Percentiles rank a stretch among this genome's conserved stretches.
Evolutionary conservation across 2,888 invertebrate species (phyloP).

Genomic region (Rhingia campestris): DNA sequence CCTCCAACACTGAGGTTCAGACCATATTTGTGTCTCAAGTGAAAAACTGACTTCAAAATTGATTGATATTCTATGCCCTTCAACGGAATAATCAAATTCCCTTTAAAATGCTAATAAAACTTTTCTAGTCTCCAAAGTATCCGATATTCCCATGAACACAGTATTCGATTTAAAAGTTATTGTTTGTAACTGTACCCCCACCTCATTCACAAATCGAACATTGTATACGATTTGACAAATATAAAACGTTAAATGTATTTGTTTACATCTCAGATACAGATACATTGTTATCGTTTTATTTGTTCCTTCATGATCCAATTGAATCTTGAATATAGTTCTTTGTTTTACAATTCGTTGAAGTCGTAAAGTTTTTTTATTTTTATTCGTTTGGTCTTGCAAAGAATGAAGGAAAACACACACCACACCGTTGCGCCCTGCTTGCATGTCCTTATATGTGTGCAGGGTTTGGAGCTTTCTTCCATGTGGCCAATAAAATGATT

Average conservation of each 20-base stretch:
- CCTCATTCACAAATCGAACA: constrained; percentile 20
- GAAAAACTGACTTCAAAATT: too few species aligned
- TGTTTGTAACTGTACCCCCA: not conserved
- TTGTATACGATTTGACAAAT: not conserved
- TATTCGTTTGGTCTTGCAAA: constrained; percentile 1
- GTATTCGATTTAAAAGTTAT: constrained; percentile 19
- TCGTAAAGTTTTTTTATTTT: constrained; percentile 29
- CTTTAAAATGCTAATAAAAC: constrained; percentile 5
- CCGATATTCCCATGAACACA: not conserved
- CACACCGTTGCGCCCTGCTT: not conserved
- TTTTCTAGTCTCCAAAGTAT: not conserved
- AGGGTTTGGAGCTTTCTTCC: constrained; percentile 16
- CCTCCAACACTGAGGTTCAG: too few species aligned
- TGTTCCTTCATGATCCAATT: constrained; percentile 43
- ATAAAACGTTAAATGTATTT: constrained; percentile 11
- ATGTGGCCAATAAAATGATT: constrained; percentile 65
- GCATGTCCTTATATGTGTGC: constrained; percentile 46
- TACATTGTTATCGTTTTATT: constrained; percentile 4
- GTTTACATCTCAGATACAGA: not conserved
- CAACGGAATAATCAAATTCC: constrained; percentile 22
- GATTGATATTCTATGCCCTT: too few species aligned
- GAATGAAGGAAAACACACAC: constrained; percentile 1
- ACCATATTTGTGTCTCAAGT: too few species aligned
- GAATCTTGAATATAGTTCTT: constrained; percentile 42
- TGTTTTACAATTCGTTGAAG: constrained; percentile 35